Percentiles rank a stretch among this genome's conserved stretches.
These are phyloP conservation scores for Phoxinus phoxinus DNA, from an alignment of 2,113 vertebrate genomes.

Conservation along the genomic window DNA sequence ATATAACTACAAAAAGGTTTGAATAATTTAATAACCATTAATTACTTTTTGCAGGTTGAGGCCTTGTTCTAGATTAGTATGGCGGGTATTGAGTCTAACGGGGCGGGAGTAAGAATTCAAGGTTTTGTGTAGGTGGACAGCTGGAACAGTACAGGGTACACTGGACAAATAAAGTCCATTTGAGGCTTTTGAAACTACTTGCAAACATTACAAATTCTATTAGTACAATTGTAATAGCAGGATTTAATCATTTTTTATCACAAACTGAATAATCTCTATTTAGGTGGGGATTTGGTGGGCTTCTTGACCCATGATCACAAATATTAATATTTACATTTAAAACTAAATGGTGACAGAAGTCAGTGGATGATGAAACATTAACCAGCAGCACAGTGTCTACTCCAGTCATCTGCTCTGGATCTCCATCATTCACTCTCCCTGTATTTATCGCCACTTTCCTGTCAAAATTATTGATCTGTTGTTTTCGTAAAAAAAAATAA, in stretches of 20 bases:
- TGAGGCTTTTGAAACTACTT: conserved; percentile 30
- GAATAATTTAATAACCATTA: conserved; percentile 10
- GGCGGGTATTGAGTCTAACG: conserved; percentile 31
- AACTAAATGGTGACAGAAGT: conserved; percentile 55
- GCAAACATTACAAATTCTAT: not conserved
- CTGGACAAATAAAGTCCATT: conserved; percentile 48
- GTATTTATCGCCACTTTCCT: conserved; percentile 46
- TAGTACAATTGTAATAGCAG: conserved; percentile 31
- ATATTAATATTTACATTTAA: conserved; percentile 58
- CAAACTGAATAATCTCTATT: not conserved
- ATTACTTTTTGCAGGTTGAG: conserved; percentile 39
- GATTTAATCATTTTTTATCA: conserved; percentile 16
- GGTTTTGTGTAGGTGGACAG: conserved; percentile 58
- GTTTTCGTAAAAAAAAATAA: too few relatives aligned
- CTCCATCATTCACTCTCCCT: conserved; percentile 39
- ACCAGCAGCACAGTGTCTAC: conserved; percentile 48
- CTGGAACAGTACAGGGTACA: conserved; percentile 47
- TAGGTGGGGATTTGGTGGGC: not conserved
- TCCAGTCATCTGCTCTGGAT: conserved; percentile 48
- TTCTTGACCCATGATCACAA: too few relatives aligned
- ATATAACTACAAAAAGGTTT: not conserved
- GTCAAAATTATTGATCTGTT: conserved; percentile 3
- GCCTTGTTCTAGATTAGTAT: not conserved
- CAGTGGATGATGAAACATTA: conserved; percentile 63
- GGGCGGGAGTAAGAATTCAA: conserved; percentile 53